These are phyloP conservation scores for Mechanitis mazaeus DNA, from an alignment of 2,888 invertebrate species.

Conservation along the genomic window DNA sequence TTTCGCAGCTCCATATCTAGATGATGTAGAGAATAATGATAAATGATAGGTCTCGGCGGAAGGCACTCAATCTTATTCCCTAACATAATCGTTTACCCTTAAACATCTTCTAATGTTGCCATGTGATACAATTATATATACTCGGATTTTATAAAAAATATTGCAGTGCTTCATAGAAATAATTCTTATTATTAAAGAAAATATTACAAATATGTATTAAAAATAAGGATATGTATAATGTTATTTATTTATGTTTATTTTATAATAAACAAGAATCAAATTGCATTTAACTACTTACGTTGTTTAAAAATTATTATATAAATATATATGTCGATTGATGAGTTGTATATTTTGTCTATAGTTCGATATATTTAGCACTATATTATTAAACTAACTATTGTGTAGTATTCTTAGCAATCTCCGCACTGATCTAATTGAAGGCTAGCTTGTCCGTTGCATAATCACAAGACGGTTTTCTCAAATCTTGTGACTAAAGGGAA, in stretches of 20 bases:
- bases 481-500: background rate
- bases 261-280: too few species aligned
- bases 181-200: too few species aligned
- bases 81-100: conserved; percentile 30
- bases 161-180: background rate
- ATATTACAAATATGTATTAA: too few species aligned
- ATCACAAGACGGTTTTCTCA: background rate
- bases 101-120: conserved; percentile 29
- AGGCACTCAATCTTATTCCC: conserved; percentile 29
- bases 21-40: conserved; percentile 23
- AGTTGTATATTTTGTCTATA: too few species aligned
- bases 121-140: conserved; percentile 23
- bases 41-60: conserved; percentile 25
- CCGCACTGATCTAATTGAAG: background rate
- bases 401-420: conserved; percentile 2
- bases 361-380: too few species aligned
- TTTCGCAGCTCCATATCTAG: conserved; percentile 13
- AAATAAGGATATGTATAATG: too few species aligned
- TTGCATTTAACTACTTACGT: too few species aligned
- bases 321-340: too few species aligned
- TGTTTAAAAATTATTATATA: too few species aligned
- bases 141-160: conserved; percentile 1
- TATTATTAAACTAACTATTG: background rate
- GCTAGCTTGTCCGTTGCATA: background rate
- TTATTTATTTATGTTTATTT: too few species aligned